Conservation (phyloP, 1,140 invertebrate genomes). For the Laupala kohalensis region DNA sequence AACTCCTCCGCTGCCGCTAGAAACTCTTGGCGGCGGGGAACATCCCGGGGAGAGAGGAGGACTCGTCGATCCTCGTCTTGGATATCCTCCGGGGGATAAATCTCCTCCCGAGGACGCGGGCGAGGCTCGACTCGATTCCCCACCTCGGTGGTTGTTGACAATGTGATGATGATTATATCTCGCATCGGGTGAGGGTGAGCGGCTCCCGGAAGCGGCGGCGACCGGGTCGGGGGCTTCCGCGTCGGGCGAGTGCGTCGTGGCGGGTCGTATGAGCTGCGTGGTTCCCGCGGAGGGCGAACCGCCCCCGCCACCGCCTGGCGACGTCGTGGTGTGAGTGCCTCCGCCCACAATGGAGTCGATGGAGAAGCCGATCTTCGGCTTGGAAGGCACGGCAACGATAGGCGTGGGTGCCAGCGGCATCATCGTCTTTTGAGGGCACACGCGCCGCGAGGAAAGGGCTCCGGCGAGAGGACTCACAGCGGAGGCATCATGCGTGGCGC, state of each 20-base stretch:
- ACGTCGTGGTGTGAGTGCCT: conserved; percentile 22
- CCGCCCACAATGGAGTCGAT: conserved; percentile 87
- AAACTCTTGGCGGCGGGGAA: background rate
- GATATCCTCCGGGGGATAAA: background rate
- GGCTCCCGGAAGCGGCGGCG: conserved; percentile 28
- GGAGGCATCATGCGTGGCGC: background rate
- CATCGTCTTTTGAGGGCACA: conserved; percentile 40
- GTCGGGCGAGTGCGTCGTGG: conserved; percentile 22
- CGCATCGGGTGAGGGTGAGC: conserved; percentile 25
- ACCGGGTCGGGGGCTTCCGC: conserved; percentile 18
- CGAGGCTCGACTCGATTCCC: background rate
- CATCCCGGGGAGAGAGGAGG: background rate
- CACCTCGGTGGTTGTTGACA: conserved; percentile 5
- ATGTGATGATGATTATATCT: conserved; percentile 6
- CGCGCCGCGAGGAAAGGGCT: background rate
- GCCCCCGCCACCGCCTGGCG: background rate
- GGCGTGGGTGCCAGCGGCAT: conserved; percentile 81
- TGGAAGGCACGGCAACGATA: conserved; percentile 65
- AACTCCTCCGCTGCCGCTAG: conserved; percentile 20
- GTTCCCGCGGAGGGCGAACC: conserved; percentile 10
- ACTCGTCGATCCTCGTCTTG: background rate
- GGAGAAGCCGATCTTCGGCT: conserved; percentile 87
- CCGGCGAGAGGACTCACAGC: background rate
- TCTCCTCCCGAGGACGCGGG: background rate
- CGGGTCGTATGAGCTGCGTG: conserved; percentile 19